Percentiles rank a stretch among this genome's conserved stretches.
Evolutionary conservation across 2,113 vertebrate species (phyloP).

Genomic region (Baryphthengus martii): DNA sequence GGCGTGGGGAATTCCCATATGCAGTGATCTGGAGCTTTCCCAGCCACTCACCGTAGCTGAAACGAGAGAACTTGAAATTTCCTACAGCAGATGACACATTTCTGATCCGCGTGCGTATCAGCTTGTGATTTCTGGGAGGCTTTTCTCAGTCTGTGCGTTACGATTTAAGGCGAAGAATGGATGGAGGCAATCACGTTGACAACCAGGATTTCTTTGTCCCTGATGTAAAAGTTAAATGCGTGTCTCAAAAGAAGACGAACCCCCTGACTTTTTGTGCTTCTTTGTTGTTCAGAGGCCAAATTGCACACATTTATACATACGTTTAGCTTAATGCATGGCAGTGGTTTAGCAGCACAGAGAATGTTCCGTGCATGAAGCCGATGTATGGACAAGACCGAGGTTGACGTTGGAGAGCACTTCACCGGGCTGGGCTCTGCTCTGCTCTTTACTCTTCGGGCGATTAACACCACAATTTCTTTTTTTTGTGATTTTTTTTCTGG

Average conservation of each 20-base stretch:
- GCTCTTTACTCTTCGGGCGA: neutral
- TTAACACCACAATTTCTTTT: fast-evolving
- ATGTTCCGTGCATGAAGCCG: neutral
- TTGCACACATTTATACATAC: fast-evolving
- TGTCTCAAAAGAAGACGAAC: neutral
- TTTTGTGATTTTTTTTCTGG: neutral
- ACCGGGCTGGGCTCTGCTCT: neutral
- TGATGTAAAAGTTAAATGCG: fast-evolving
- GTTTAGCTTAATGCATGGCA: neutral
- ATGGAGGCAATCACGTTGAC: fast-evolving
- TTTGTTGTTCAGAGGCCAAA: fast-evolving
- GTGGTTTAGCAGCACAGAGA: fast-evolving
- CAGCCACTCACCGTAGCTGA: neutral
- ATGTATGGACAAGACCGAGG: fast-evolving
- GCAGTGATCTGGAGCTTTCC: conserved; percentile 35
- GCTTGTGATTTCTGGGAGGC: neutral
- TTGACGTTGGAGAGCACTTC: fast-evolving
- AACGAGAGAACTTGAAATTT: neutral
- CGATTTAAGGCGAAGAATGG: neutral
- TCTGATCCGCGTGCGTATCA: neutral
- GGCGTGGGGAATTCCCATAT: conserved; percentile 40
- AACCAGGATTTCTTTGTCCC: neutral
- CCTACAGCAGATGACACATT: neutral
- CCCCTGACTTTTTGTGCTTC: neutral
- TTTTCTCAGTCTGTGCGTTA: neutral